Base-by-base conservation (phyloP, 2,797 vertebrate genomes). In the Chelon labrosus region DNA sequence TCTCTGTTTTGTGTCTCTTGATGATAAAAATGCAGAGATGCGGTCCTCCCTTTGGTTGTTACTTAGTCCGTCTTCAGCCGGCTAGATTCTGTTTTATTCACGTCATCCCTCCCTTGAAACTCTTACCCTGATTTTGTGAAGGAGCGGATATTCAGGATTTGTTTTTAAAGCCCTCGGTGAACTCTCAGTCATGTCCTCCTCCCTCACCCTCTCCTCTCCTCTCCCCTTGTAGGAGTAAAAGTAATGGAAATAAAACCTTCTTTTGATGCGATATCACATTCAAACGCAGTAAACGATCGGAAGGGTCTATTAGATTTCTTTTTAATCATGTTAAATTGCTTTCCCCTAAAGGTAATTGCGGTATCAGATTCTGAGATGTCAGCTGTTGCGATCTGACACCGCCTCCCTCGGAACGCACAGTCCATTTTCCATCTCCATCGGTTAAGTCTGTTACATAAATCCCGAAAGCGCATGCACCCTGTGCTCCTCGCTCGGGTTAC, bases 401-500 rank as follows among this genome's bases (percentile, higher is more conserved):
- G 14, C 27, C 44, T 47, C 47, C 14, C 4, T 44, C 50, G 17
- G 38, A 58, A 67, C 63, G 17, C 56, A 9, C 10, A 57, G 67
- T 41, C 35, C n/a, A 13, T 50, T 70, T 77, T 74, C 65, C 65
- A 50, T 64, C 53, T 50, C 70, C 53, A 16, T 79, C 72, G 47
- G 49, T 56, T 37, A 82, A 65, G 67, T 71, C 47, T 25, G 68
- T 90, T 88, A 64, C 64, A 81, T 88, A 85, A 86, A 85, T 8
- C 47, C 38, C 64, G 58, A 72, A 60, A 79, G 58, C 52, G 17
- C 62, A 27, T 47, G 17, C 62, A 27, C 22, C 60, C 69, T 65
- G 56, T 41, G 2, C 62, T 84, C 81, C 56, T 71, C 80, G 51
- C 72, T 82, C 3, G 7, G 57, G 75, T 82, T 84, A 66, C 73